Evolutionary conservation across 1,140 invertebrate species (phyloP).

Genomic region (Rhynchophorus ferrugineus): DNA sequence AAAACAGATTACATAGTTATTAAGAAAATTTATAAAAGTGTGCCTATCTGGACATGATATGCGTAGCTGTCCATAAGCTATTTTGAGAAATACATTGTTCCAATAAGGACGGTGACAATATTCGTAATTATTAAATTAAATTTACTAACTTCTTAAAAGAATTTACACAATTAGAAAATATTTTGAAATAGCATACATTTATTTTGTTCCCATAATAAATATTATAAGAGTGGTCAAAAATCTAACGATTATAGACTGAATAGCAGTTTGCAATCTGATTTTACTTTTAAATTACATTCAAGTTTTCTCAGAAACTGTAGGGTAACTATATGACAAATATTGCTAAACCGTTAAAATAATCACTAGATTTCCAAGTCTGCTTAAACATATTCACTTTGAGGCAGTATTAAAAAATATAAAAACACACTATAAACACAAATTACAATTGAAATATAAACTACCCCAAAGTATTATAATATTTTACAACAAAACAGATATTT

Average conservation of each 20-base stretch:
- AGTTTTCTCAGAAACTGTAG: background rate
- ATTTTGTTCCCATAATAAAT: conserved; percentile 24
- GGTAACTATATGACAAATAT: conserved; percentile 10
- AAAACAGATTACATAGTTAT: conserved; percentile 12
- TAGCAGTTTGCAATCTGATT: background rate
- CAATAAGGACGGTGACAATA: conserved; percentile 35
- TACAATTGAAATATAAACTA: no score
- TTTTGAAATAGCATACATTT: conserved; percentile 10
- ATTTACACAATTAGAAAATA: conserved; percentile 6
- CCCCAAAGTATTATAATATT: no score
- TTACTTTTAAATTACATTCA: background rate
- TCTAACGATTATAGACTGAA: conserved; percentile 7
- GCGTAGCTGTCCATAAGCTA: conserved; percentile 33
- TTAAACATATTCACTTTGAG: no score
- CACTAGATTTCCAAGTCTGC: conserved; percentile 8
- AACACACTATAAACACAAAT: no score
- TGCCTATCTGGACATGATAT: conserved; percentile 31
- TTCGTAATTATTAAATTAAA: conserved; percentile 10
- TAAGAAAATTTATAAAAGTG: conserved; percentile 15
- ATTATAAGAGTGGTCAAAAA: conserved; percentile 7
- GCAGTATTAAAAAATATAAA: background rate
- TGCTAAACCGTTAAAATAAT: conserved; percentile 3
- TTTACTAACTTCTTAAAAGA: conserved; percentile 1
- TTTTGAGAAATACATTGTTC: conserved; percentile 28
- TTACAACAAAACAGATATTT: no score